Conservation (phyloP, 2,797 vertebrate genomes). For the Rhinogobio ventralis region DNA sequence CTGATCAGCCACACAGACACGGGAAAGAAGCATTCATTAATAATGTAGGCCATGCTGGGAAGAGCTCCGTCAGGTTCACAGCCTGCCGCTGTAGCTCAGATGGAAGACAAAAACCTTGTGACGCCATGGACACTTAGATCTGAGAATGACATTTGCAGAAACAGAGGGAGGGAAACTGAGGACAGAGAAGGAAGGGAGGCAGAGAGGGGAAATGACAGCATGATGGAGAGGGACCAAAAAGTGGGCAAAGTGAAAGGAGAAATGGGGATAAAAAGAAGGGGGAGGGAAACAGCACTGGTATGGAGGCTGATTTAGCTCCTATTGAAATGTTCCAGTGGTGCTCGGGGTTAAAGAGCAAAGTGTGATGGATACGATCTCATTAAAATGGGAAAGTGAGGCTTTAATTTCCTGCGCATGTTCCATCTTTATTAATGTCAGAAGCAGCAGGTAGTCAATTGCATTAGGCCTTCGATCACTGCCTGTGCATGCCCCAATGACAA, state of each 20-base stretch:
- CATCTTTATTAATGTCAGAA: constrained; percentile 73
- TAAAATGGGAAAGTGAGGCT: constrained; percentile 67
- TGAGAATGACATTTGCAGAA: constrained; percentile 38
- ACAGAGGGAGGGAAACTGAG: constrained; percentile 13
- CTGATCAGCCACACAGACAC: constrained; percentile 46
- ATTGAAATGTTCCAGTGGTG: constrained; percentile 55
- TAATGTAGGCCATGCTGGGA: constrained; percentile 54
- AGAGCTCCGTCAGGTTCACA: constrained; percentile 47
- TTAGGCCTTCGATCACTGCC: constrained; percentile 67
- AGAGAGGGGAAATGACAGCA: constrained; percentile 23
- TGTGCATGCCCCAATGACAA: constrained; percentile 64
- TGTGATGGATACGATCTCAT: constrained; percentile 74
- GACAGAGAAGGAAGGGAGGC: constrained; percentile 9
- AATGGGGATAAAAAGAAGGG: constrained; percentile 22
- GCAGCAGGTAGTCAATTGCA: constrained; percentile 67
- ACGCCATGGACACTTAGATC: constrained; percentile 23
- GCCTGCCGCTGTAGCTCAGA: constrained; percentile 14
- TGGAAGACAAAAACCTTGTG: constrained; percentile 27
- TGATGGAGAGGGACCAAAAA: constrained; percentile 36
- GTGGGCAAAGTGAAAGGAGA: constrained; percentile 30
- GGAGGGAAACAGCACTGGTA: not conserved
- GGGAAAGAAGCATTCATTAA: constrained; percentile 57
- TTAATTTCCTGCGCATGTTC: constrained; percentile 72
- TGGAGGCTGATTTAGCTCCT: constrained; percentile 48
- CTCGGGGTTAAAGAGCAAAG: constrained; percentile 65